Conservation (phyloP, 2,888 invertebrate species). For the Lysandra bellargus region DNA sequence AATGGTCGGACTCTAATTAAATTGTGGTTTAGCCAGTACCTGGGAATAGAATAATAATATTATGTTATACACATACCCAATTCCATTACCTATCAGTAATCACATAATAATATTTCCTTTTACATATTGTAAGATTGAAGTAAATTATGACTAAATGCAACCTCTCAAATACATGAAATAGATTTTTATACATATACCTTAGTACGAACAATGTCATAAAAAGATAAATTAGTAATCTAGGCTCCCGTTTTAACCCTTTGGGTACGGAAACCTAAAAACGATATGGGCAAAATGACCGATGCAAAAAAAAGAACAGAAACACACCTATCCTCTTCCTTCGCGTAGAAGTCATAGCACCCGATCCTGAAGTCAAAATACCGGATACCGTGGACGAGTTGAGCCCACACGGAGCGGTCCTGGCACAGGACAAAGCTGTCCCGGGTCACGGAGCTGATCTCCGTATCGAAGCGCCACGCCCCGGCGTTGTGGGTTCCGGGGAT, state of each 20-base stretch:
- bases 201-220: no score
- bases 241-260: no score
- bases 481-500: conserved; percentile 79
- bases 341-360: conserved; percentile 82
- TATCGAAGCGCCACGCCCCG: conserved; percentile 77
- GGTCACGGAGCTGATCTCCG: conserved; percentile 63
- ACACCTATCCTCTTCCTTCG: conserved; percentile 64
- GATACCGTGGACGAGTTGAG: conserved; percentile 91
- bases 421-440: conserved; percentile 71
- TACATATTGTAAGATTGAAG: no score
- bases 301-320: conserved; percentile 24
- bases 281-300: not conserved
- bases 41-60: conserved; percentile 51
- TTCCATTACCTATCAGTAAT: no score
- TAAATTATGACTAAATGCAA: no score
- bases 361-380: conserved; percentile 90
- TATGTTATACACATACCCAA: not conserved
- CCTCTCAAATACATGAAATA: no score
- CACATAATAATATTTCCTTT: no score
- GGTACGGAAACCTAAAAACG: no score
- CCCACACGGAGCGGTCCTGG: conserved; percentile 90
- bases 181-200: no score
- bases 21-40: conserved; percentile 88
- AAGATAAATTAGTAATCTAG: no score
- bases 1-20: conserved; percentile 85